Conservation (phyloP, 35 echinoderm and acorn worm genomes). For the Ophiothrix spiculata region DNA sequence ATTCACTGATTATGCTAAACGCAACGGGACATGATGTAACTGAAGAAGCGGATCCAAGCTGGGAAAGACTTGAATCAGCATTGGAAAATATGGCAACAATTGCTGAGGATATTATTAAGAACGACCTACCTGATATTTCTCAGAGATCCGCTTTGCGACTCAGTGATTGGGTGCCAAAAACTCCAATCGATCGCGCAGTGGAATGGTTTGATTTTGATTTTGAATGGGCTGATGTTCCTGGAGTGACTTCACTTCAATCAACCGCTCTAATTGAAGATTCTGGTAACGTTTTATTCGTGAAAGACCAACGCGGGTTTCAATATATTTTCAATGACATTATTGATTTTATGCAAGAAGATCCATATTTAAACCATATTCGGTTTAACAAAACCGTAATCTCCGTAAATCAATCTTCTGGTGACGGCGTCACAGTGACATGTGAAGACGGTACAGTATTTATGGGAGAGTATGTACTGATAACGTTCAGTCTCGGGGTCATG, state of each 20-base stretch:
- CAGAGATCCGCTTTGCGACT: slow-evolving; percentile 21
- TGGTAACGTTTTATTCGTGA: slow-evolving; percentile 26
- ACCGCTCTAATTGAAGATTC: background rate
- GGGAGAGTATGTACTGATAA: slow-evolving; percentile 9
- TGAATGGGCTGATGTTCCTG: slow-evolving; percentile 42
- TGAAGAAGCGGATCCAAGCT: too few relatives aligned
- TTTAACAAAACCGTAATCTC: slow-evolving; percentile 26
- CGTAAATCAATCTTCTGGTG: background rate
- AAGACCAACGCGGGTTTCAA: slow-evolving; percentile 39
- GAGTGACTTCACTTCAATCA: slow-evolving; percentile 34
- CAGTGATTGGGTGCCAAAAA: slow-evolving; percentile 33
- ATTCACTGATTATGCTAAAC: slow-evolving; percentile 14
- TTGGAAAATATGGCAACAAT: slow-evolving; percentile 5
- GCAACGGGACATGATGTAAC: background rate
- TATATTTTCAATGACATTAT: slow-evolving; percentile 23
- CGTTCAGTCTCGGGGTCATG: slow-evolving; percentile 6
- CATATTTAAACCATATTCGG: slow-evolving; percentile 19
- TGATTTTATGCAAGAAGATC: background rate
- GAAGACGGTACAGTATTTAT: slow-evolving; percentile 24
- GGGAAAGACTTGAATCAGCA: slow-evolving; percentile 8
- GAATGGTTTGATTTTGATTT: slow-evolving; percentile 46
- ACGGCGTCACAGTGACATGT: slow-evolving; percentile 9
- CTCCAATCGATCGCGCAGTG: slow-evolving; percentile 30
- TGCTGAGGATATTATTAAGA: background rate
- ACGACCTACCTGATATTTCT: slow-evolving; percentile 28